Evolutionary conservation across 2,113 vertebrate genomes (phyloP).

Genomic region (Boleophthalmus pectinirostris): DNA sequence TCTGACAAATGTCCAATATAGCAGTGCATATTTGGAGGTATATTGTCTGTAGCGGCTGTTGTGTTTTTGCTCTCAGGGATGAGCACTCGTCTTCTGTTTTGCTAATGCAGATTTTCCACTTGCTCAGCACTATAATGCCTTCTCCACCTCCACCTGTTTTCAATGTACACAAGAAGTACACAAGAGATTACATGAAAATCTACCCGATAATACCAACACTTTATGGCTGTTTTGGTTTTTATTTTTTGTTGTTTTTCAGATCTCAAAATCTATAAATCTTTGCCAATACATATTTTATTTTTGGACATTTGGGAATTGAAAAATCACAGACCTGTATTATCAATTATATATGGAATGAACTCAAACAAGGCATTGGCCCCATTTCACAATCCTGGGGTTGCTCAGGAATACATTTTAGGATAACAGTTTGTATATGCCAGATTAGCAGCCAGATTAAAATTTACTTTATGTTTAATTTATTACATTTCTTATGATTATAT

Average conservation of each 20-base stretch:
- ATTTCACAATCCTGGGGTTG: no score
- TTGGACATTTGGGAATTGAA: no score
- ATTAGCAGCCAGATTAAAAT: no score
- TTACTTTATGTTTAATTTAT: no score
- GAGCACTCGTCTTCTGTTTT: conserved; percentile 13
- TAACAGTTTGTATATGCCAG: no score
- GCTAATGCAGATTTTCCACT: conserved; percentile 25
- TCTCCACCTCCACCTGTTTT: conserved; percentile 34
- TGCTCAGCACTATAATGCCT: conserved; percentile 21
- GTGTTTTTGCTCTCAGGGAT: conserved; percentile 10
- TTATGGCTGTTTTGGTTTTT: conserved; percentile 1
- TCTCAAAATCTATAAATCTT: neutral
- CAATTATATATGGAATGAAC: no score
- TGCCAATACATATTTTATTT: no score
- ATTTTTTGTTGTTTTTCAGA: neutral
- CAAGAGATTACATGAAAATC: neutral
- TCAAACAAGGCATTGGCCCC: no score
- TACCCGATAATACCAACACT: neutral
- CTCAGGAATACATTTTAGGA: no score
- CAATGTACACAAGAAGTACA: neutral
- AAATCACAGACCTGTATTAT: no score
- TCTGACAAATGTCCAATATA: neutral
- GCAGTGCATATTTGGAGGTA: neutral
- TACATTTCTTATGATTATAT: no score
- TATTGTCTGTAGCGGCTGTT: conserved; percentile 3